A percentile compares a stretch with the other conserved stretches of the same genome.
phyloP scores from a whole-genome alignment of 1,140 invertebrate species.

The Brachionus asplanchnoidis region DNA sequence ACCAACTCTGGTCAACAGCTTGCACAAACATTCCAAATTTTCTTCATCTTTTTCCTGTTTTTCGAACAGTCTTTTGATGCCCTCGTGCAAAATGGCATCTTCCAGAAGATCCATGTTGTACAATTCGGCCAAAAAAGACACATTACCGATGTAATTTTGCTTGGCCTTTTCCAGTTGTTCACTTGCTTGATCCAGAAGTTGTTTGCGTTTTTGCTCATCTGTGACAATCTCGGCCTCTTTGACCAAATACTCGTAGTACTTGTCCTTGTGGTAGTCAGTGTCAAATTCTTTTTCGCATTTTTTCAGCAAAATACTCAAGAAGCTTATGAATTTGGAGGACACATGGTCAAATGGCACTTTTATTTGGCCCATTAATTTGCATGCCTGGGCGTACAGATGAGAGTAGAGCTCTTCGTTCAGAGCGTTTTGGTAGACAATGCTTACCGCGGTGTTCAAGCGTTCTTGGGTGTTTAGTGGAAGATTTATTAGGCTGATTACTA shows the following conservation, averaged over 20 bases:
- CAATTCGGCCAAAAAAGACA: conserved; percentile 77
- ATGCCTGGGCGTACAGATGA: conserved; percentile 78
- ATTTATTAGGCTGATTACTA: conserved; percentile 67
- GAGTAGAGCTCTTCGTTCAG: conserved; percentile 88
- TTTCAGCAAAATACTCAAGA: conserved; percentile 73
- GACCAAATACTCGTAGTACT: conserved; percentile 14
- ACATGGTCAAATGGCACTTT: conserved; percentile 40
- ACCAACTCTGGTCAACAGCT: conserved; percentile 81
- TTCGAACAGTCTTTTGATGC: conserved; percentile 70
- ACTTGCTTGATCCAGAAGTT: neutral
- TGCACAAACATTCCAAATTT: conserved; percentile 83
- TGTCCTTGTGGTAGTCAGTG: conserved; percentile 65
- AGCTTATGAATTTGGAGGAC: conserved; percentile 61
- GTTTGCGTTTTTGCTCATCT: neutral
- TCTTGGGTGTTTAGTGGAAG: conserved; percentile 76
- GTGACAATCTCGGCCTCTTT: neutral
- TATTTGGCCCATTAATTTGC: conserved; percentile 51
- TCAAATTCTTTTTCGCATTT: conserved; percentile 83
- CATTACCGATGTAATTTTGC: conserved; percentile 12
- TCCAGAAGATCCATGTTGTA: conserved; percentile 87
- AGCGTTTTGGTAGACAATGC: conserved; percentile 72
- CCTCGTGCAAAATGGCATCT: conserved; percentile 78
- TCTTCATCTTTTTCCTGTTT: conserved; percentile 71
- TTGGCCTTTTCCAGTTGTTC: conserved; percentile 25
- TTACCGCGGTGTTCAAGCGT: conserved; percentile 74